Evolutionary conservation across 2,888 invertebrate genomes (phyloP).

Genomic region (Eurois occulta): DNA sequence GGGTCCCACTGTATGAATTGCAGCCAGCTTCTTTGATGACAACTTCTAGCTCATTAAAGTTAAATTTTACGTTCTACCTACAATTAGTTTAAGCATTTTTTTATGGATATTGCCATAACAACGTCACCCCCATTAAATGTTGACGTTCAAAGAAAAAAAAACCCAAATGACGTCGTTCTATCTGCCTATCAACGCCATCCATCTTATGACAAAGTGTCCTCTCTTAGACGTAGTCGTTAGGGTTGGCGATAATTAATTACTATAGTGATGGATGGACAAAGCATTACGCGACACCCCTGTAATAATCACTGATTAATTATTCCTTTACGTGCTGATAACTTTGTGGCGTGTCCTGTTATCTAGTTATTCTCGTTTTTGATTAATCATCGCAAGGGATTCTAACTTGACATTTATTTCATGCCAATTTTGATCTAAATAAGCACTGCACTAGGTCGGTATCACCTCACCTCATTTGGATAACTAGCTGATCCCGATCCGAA

Average conservation of each 20-base stretch:
- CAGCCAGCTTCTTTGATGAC: neutral
- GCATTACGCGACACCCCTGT: constrained; percentile 49
- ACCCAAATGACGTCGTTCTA: neutral
- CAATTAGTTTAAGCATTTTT: too few species aligned
- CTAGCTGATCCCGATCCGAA: neutral
- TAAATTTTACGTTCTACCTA: too few species aligned
- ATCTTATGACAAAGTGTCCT: constrained; percentile 42
- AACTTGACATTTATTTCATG: constrained; percentile 9
- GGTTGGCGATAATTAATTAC: constrained; percentile 58
- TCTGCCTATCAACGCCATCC: constrained; percentile 44
- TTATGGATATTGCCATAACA: too few species aligned
- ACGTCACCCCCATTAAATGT: neutral
- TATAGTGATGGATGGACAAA: constrained; percentile 56
- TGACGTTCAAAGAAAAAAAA: constrained; percentile 8
- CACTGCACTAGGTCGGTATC: neutral
- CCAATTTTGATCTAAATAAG: neutral
- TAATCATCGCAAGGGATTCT: constrained; percentile 9
- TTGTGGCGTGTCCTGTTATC: constrained; percentile 36
- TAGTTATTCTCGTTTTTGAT: constrained; percentile 18
- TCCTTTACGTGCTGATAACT: constrained; percentile 40
- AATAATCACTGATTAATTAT: constrained; percentile 54
- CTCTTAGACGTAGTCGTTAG: constrained; percentile 48
- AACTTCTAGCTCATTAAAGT: neutral
- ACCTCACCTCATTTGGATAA: neutral
- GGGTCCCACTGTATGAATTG: neutral